Base-by-base conservation (phyloP, 2,797 vertebrate species). In the Ctenosaura bakeri region DNA sequence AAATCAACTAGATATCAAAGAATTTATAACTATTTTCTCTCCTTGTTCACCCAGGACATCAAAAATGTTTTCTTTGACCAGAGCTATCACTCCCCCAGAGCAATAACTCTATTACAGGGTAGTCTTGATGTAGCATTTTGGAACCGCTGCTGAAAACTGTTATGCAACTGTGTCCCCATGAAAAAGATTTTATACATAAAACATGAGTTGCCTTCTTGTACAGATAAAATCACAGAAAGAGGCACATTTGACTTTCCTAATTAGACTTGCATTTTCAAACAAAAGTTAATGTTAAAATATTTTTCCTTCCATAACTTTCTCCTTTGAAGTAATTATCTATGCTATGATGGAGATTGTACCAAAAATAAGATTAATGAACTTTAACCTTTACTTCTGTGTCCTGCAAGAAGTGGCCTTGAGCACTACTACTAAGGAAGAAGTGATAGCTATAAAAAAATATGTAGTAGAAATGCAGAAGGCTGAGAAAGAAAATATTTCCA, bases 151-250 rank as follows among this genome's bases (percentile, higher is more conserved):
- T 83, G 71, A 50, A 83, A 88, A 64, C 29, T 50, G 76, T 16
- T 76, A 76, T 9, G 54, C 38, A 77, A 38, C 35, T 64, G 42
- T 83, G 71, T 56, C 52, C 73, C 54, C 56, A 83, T 26, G 71
- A 64, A 77, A 83, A 77, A 62, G 18, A 73, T 88, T 74, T 86
- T 46, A 46, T 59, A 74, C 59, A 38, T 73, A n/a, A 88, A 88
- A 88, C 18, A 42, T 14, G 2, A 66, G 6, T 82, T 82, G 29
- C 18, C 26, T 59, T 88, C 29, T 82, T 73, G 18, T 74, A 32
- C 46, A 73, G 71, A 88, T 38, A 50, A 80, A 56, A 69, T 35
- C 46, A 50, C 59, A 50, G 16, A 76, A 83, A 59, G n/a, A 12
- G 32, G 20, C 1, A 46, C 66, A 62, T 59, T 74, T 74, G 66